Percentiles rank a stretch among this genome's conserved stretches.
phyloP scores from a whole-genome alignment of 2,888 invertebrate species.

The Colletes collaris region DNA sequence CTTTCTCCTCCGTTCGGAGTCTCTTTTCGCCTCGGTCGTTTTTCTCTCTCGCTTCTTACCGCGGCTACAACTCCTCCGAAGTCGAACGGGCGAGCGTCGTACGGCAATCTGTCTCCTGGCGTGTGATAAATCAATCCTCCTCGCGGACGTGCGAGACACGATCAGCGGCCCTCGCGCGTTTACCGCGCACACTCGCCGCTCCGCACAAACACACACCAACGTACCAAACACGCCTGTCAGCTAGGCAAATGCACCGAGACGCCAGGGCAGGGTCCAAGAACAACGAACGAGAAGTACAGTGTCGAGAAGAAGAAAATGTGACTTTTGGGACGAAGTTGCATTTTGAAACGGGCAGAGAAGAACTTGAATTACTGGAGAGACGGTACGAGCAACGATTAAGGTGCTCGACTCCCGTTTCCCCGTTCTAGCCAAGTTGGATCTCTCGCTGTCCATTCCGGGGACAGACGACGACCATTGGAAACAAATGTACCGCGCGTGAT shows the following conservation, averaged over 20 bases:
- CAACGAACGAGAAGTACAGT: no score
- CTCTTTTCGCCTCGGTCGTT: conserved; percentile 26
- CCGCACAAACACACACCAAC: conserved; percentile 11
- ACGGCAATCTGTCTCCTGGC: conserved; percentile 79
- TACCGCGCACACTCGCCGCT: conserved; percentile 49
- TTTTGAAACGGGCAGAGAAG: no score
- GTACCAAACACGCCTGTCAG: no score
- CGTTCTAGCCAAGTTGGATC: no score
- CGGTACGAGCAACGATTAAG: no score
- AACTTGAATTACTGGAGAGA: no score
- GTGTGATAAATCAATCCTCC: conserved; percentile 81
- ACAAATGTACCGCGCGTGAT: conserved; percentile 34
- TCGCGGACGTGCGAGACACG: conserved; percentile 76
- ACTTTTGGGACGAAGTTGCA: no score
- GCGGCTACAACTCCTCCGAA: conserved; percentile 53
- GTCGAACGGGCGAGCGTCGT: conserved; percentile 63
- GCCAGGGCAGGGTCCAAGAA: neutral
- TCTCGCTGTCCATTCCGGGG: neutral
- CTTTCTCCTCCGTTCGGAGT: neutral
- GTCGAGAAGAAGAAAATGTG: no score
- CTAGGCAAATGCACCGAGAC: neutral
- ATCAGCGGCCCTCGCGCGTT: conserved; percentile 72
- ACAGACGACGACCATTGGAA: conserved; percentile 1
- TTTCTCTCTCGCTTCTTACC: conserved; percentile 48
- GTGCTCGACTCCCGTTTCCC: no score